Evolutionary conservation across 2,888 invertebrate genomes (phyloP).

Genomic region (Hyposoter didymator): DNA sequence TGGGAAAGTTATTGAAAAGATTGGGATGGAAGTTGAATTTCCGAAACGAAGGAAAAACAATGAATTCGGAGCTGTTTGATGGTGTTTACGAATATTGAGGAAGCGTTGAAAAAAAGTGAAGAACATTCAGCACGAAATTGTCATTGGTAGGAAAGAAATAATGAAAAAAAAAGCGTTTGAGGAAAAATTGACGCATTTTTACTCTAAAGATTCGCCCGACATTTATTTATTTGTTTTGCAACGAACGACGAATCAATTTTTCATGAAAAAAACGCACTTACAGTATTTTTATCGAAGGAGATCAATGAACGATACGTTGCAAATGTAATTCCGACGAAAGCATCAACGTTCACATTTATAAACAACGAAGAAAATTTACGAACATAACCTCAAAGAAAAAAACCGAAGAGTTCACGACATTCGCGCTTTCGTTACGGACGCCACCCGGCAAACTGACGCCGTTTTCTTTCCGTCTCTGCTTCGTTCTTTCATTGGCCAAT

Average conservation of each 20-base stretch:
- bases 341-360: slow-evolving; percentile 55
- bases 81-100: neutral
- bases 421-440: slow-evolving; percentile 37
- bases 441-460: slow-evolving; percentile 53
- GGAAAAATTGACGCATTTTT: slow-evolving; percentile 9
- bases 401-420: slow-evolving; percentile 17
- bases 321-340: slow-evolving; percentile 30
- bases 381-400: slow-evolving; percentile 62
- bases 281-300: slow-evolving; percentile 8
- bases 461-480: neutral
- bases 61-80: neutral
- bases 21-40: neutral
- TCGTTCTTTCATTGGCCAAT: slow-evolving; percentile 29
- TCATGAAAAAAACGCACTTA: slow-evolving; percentile 29
- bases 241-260: neutral
- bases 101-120: neutral
- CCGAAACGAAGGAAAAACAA: neutral
- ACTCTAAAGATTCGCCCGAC: neutral
- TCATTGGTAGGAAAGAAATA: neutral
- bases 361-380: slow-evolving; percentile 43
- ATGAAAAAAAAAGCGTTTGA: slow-evolving; percentile 3
- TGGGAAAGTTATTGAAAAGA: neutral
- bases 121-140: neutral
- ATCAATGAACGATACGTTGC: slow-evolving; percentile 5
- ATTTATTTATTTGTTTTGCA: neutral